Percentiles rank a stretch among this genome's conserved stretches.
These are phyloP conservation scores for Chromis chromis DNA, from an alignment of 2,797 vertebrate species.

Conservation along the genomic window DNA sequence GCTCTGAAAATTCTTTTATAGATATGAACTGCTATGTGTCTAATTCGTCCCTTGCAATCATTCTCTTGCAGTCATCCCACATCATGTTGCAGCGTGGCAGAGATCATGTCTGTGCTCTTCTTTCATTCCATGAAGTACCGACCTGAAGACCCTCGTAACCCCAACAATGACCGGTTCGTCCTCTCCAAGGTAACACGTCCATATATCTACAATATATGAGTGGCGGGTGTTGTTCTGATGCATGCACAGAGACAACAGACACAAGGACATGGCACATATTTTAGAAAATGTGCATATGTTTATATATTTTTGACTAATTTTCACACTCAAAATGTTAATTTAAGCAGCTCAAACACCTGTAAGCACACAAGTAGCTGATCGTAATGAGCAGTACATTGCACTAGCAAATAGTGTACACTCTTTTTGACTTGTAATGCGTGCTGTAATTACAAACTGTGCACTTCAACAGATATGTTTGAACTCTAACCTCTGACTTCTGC, in stretches of 20 bases:
- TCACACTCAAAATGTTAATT: no score
- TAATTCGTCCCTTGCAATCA: neutral
- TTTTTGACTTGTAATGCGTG: neutral
- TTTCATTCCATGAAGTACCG: constrained; percentile 95
- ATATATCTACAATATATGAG: neutral
- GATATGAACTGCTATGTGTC: neutral
- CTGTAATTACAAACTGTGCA: neutral
- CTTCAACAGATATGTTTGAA: neutral
- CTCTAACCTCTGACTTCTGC: constrained; percentile 10
- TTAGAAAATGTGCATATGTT: neutral
- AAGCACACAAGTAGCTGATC: no score
- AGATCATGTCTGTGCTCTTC: constrained; percentile 95
- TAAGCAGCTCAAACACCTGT: no score
- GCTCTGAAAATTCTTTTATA: neutral
- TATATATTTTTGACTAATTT: neutral
- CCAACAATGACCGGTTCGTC: constrained; percentile 94
- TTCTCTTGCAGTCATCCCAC: constrained; percentile 90
- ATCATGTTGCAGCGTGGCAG: constrained; percentile 95
- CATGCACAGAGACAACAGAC: neutral
- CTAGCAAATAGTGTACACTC: neutral
- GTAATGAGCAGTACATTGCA: neutral
- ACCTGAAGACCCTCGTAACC: constrained; percentile 90
- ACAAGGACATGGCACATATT: no score
- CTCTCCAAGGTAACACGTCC: constrained; percentile 90
- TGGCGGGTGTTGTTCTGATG: neutral